These are phyloP conservation scores for Chymomyza amoena DNA, from an alignment of 2,888 invertebrate genomes.

Conservation along the genomic window DNA sequence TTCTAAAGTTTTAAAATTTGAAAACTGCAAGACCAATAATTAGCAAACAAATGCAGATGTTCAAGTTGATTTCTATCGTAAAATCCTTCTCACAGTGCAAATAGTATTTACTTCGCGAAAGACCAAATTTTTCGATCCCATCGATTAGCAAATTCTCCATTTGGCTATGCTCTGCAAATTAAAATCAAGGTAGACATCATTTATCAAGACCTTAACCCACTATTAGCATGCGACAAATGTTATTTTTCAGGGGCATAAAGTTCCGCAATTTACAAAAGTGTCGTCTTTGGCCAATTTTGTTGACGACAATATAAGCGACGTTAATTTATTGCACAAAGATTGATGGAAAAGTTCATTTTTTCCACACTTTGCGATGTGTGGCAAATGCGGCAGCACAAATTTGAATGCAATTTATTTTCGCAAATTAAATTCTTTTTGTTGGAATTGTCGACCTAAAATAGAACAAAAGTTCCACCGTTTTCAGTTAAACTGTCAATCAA, in stretches of 20 bases:
- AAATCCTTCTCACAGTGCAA: too few relatives aligned
- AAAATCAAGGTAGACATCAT: slow-evolving; percentile 50
- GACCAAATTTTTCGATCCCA: too few relatives aligned
- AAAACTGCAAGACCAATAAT: slow-evolving; percentile 14
- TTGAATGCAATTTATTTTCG: slow-evolving; percentile 8
- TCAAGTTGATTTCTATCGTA: slow-evolving; percentile 1
- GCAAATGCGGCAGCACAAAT: slow-evolving; percentile 38
- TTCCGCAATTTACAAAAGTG: slow-evolving; percentile 17
- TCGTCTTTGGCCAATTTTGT: slow-evolving; percentile 1
- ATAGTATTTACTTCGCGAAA: too few relatives aligned
- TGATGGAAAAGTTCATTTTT: slow-evolving; percentile 31
- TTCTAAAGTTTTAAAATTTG: slow-evolving; percentile 12
- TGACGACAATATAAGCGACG: background rate
- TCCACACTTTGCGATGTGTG: slow-evolving; percentile 23
- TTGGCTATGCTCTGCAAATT: slow-evolving; percentile 49
- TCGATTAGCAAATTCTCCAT: background rate
- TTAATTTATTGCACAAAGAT: slow-evolving; percentile 2
- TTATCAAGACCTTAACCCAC: slow-evolving; percentile 53
- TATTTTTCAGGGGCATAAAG: background rate
- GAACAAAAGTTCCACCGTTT: too few relatives aligned
- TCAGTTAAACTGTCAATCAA: too few relatives aligned
- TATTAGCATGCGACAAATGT: slow-evolving; percentile 36
- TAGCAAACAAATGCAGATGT: background rate
- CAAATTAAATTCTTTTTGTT: background rate
- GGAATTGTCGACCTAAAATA: too few relatives aligned